Evolutionary conservation across 2,888 invertebrate species (phyloP), one percentile per base, ranked within the genome.

Genomic region (Podabrus alpinus): DNA sequence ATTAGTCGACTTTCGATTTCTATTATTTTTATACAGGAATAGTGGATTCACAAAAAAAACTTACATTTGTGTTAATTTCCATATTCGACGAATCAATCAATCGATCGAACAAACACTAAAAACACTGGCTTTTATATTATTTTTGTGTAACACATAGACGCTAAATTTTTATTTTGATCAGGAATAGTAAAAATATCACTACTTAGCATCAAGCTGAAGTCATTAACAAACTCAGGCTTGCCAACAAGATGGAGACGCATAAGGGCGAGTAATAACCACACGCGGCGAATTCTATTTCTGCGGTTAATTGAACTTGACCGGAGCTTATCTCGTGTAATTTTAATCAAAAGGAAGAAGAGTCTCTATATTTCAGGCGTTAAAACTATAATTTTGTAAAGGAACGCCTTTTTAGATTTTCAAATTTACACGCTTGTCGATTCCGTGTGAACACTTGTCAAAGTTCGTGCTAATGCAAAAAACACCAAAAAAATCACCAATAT

Each of bases 401-500:
- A n/a, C 45, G 7, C 45, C 45, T 45, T 45, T 45, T 45, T n/a
- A 9, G 45, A 7, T 45, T 45, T 45, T 45, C n/a, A 45, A 45
- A 45, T 45, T 45, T n/a, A 45, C 45, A 45, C 45, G 45, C 45
- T 45, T 45, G n/a, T 45, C 45, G 45, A n/a, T n/a, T n/a, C n/a
- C 7, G n/a, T 45, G 9, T n/a, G 45, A 13, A 45, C n/a, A 45
- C 7, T 45, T 45, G 45, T 45, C 45, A 45, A n/a, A 45, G n/a
- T 45, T 45, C 11, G 45, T n/a, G 45, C 45, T 45, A 45, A 45
- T n/a, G 45, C n/a, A 9, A 45, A 45, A 45, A 45, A n/a, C 62
- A 13, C 62, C 5, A 64, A 68, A 69, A 70, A 71, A 59, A 15
- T 64, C 16, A 64, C 73, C 62, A 73, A 64, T 73, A 73, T 73